These are phyloP conservation scores for Pomacea maculata DNA, from an alignment of 1,140 invertebrate species.

Conservation along the genomic window DNA sequence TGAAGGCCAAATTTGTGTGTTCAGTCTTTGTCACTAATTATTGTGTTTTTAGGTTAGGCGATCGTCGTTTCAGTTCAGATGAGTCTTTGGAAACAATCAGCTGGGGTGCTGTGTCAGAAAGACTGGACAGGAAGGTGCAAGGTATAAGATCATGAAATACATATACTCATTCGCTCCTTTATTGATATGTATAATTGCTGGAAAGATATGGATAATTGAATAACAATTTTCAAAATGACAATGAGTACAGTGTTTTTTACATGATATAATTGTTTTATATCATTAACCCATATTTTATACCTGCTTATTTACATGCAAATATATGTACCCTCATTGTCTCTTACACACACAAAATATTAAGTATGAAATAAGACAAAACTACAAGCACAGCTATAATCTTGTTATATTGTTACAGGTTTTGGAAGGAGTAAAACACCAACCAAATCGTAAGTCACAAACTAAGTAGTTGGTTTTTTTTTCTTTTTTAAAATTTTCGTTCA, in stretches of 20 bases:
- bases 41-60: constrained; percentile 47
- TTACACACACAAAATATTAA: no score
- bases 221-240: no score
- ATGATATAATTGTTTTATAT: neutral
- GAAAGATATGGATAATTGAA: neutral
- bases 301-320: no score
- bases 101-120: constrained; percentile 58
- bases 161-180: neutral
- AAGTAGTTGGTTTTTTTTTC: neutral
- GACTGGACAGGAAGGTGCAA: constrained; percentile 40
- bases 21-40: neutral
- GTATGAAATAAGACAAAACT: neutral
- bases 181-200: neutral
- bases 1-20: neutral
- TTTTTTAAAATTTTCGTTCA: no score
- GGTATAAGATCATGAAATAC: constrained; percentile 11
- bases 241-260: no score
- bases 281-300: no score
- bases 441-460: constrained; percentile 11
- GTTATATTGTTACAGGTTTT: neutral
- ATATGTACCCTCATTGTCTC: no score
- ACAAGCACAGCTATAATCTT: neutral
- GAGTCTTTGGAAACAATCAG: constrained; percentile 60
- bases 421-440: constrained; percentile 18
- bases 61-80: constrained; percentile 54